These are phyloP conservation scores for Archivesica marissinica DNA, from an alignment of 1,140 invertebrate genomes.

Conservation along the genomic window DNA sequence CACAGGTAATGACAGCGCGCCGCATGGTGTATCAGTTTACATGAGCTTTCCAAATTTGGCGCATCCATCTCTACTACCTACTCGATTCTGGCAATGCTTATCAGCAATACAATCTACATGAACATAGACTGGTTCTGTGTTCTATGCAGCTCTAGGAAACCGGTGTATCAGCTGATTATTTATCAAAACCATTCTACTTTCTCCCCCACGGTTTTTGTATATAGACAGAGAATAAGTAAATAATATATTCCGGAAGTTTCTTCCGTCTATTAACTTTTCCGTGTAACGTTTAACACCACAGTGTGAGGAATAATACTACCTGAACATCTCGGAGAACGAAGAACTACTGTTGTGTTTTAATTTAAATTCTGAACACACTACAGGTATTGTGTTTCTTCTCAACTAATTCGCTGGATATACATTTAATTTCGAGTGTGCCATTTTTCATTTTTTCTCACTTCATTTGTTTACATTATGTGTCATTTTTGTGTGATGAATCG, in stretches of 20 bases:
- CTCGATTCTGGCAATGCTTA: slow-evolving; percentile 41
- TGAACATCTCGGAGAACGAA: neutral
- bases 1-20: slow-evolving; percentile 42
- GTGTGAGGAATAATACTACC: neutral
- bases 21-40: slow-evolving; percentile 44
- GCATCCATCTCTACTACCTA: slow-evolving; percentile 20
- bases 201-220: neutral
- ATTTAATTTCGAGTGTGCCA: slow-evolving; percentile 11
- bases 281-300: neutral
- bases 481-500: neutral
- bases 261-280: slow-evolving; percentile 9
- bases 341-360: neutral
- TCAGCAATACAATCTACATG: slow-evolving; percentile 44
- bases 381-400: neutral
- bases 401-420: slow-evolving; percentile 4
- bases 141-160: slow-evolving; percentile 46
- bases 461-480: neutral
- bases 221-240: slow-evolving; percentile 13
- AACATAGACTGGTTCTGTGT: slow-evolving; percentile 45
- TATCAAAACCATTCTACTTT: slow-evolving; percentile 50
- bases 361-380: slow-evolving; percentile 19
- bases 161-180: slow-evolving; percentile 20
- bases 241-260: slow-evolving; percentile 41
- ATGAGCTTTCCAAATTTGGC: slow-evolving; percentile 56
- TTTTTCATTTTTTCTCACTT: slow-evolving; percentile 19